Conservation (phyloP, 92 coral and sea anemone species). For the Plumapathes pennacea region DNA sequence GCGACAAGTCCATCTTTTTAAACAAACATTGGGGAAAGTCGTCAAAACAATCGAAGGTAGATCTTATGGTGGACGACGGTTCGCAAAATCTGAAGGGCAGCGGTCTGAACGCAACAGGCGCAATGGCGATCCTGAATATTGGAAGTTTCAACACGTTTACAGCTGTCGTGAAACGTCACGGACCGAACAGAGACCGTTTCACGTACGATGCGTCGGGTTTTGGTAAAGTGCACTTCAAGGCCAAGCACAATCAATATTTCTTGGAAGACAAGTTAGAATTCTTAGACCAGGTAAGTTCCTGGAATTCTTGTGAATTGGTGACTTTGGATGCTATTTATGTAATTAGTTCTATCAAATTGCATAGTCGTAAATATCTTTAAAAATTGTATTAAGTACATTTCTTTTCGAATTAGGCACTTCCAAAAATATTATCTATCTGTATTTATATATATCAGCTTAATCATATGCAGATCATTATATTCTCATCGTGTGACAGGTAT, state of each 20-base stretch:
- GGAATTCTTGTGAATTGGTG: no score
- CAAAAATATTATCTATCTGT: no score
- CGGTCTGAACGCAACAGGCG: constrained; percentile 59
- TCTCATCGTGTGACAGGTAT: no score
- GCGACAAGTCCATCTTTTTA: constrained; percentile 59
- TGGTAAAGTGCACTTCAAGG: constrained; percentile 28
- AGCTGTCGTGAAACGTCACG: constrained; percentile 48
- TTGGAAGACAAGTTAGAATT: constrained; percentile 52
- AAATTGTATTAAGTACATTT: no score
- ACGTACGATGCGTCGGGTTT: constrained; percentile 47
- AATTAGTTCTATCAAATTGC: no score
- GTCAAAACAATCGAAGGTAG: constrained; percentile 33
- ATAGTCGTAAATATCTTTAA: no score
- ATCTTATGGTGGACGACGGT: constrained; percentile 63
- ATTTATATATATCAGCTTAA: no score
- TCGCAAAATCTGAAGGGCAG: constrained; percentile 64
- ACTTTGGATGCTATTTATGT: no score
- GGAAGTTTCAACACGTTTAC: constrained; percentile 74
- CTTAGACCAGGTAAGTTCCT: constrained; percentile 48
- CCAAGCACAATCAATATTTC: constrained; percentile 57
- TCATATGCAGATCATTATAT: no score
- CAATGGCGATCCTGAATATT: constrained; percentile 71
- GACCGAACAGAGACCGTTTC: constrained; percentile 31
- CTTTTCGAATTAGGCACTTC: no score
- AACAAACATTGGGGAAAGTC: constrained; percentile 69